Base-by-base conservation (phyloP, 2,113 vertebrate species). In the Sebastes fasciatus region DNA sequence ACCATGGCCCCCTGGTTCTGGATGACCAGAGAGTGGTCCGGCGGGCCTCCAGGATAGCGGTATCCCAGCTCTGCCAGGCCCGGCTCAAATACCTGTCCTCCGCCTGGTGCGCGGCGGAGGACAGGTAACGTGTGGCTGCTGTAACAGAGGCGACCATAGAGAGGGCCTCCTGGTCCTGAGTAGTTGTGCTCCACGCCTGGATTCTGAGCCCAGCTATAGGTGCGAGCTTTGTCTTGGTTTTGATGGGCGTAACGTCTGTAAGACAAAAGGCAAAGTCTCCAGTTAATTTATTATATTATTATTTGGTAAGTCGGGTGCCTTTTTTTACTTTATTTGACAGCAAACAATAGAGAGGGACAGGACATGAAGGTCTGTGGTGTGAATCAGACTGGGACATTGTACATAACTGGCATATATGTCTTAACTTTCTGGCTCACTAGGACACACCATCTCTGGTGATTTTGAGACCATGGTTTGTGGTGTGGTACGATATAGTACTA, bases 91-190 rank as follows among this genome's bases (percentile, higher is more conserved):
- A 13, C 34, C 34, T 34, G 34, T 34, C 34, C 90, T 66, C 92
- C 86, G 52, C 94, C 86, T 61, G 91, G 90, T 60, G 95, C 19
- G 80, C 94, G 94, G 58, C 96, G 62, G 72, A 97, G 91, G 74
- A 96, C 94, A 8, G 96, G 89, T n/a, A 95, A 6, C 12, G 95
- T 96, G 86, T 95, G 95, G 89, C 95, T 96, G 93, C 94, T 95
- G 91, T 96, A 96, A 76, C 94, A 95, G 16, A 96, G 88, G 1
- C 94, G 94, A 1, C 96, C 94, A 3, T 95, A 95, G 23, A 95
- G 85, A 26, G 95, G 85, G 21, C 93, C 92, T 4, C 85, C 91
- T 4, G 93, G 90, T 40, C 79, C 93, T 1, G 89, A 79, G 85
- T 93, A 94, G 85, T 52, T 91, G 63, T 91, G 78, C 55, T 93